Evolutionary conservation across 2,888 invertebrate genomes (phyloP).

Genomic region (Osedax fenrisi): DNA sequence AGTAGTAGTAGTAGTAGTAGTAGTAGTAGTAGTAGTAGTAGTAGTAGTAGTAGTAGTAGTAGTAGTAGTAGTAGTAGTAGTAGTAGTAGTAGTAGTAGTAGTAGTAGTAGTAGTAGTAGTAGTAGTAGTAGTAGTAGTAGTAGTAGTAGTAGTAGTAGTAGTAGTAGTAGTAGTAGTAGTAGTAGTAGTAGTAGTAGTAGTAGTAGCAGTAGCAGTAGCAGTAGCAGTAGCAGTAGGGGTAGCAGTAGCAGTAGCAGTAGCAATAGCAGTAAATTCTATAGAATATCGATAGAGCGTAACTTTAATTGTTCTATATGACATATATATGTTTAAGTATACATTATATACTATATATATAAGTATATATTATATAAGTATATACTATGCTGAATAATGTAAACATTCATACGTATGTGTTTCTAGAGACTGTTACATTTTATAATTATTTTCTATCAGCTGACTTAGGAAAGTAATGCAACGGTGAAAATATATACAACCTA

Average conservation of each 20-base stretch:
- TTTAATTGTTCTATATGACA: too few species aligned
- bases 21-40: conserved; percentile 5
- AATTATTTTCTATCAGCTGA: too few species aligned
- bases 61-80: conserved; percentile 14
- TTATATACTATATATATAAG: too few species aligned
- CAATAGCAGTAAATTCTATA: conserved; percentile 2
- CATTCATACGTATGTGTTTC: too few species aligned
- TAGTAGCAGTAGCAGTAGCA: conserved; percentile 9
- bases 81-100: conserved; percentile 18
- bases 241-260: conserved; percentile 9
- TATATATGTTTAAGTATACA: too few species aligned
- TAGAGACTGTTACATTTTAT: too few species aligned
- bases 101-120: conserved; percentile 14
- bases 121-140: conserved; percentile 14
- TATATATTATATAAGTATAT: too few species aligned
- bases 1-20: conserved; percentile 11
- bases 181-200: conserved; percentile 13
- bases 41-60: conserved; percentile 4
- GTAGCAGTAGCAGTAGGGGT: not conserved
- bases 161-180: conserved; percentile 9
- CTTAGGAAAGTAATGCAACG: too few species aligned
- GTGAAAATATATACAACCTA: too few species aligned
- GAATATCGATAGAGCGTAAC: too few species aligned
- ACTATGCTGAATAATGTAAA: too few species aligned
- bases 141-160: conserved; percentile 9